Evolutionary conservation across 2,797 vertebrate species (phyloP).

Genomic region (Clangula hyemalis): DNA sequence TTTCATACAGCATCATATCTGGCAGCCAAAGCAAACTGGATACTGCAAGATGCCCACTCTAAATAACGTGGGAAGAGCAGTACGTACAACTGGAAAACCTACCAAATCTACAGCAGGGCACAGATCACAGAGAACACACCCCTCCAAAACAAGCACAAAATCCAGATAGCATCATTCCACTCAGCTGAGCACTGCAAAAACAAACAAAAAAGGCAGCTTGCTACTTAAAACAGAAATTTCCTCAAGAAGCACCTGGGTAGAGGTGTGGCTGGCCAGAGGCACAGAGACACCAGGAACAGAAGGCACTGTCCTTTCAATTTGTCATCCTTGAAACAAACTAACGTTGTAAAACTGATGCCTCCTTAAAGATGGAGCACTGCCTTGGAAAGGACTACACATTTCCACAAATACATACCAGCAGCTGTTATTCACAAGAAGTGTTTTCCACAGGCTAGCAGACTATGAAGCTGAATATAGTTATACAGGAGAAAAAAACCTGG

Average conservation of each 20-base stretch:
- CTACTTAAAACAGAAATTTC: not conserved
- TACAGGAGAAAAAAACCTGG: constrained; percentile 26
- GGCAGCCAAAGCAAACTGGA: not conserved
- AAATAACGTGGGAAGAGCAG: not conserved
- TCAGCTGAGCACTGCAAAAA: not conserved
- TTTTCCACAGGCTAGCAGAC: constrained; percentile 31
- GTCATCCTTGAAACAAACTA: not conserved
- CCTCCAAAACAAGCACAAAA: not conserved
- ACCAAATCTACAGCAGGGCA: not conserved
- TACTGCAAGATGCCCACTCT: not conserved
- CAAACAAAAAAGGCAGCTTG: not conserved
- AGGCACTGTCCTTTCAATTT: not conserved
- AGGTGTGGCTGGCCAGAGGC: not conserved
- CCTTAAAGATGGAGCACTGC: constrained; percentile 1
- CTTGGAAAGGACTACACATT: not conserved
- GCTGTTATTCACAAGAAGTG: constrained; percentile 27
- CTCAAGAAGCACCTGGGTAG: not conserved
- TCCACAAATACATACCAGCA: constrained; percentile 11
- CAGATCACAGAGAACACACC: not conserved
- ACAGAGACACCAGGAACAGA: constrained; percentile 2
- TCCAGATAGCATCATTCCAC: not conserved
- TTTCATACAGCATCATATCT: not conserved
- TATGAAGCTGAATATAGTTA: constrained; percentile 54
- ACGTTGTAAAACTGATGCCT: not conserved
- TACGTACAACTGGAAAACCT: not conserved